Evolutionary conservation across 1,140 invertebrate genomes (phyloP).

Genomic region (Glomeris maerens): DNA sequence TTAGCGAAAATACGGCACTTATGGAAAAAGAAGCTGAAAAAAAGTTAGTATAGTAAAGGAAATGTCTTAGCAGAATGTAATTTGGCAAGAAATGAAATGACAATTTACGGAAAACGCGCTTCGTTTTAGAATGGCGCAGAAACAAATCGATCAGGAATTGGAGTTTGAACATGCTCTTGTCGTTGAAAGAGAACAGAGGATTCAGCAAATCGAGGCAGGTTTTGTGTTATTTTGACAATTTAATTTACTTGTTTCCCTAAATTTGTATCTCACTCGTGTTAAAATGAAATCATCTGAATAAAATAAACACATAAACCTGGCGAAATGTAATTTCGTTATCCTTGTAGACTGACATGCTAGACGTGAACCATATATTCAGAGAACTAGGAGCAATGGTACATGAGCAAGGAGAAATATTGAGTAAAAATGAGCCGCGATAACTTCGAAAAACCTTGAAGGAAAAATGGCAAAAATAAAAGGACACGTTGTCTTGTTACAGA

Average conservation of each 20-base stretch:
- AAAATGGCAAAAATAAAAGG: background rate
- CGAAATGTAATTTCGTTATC: background rate
- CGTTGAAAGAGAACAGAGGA: background rate
- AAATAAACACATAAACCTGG: background rate
- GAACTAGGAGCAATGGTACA: slow-evolving; percentile 65
- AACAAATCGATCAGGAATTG: background rate
- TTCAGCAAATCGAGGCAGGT: background rate
- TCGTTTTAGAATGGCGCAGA: background rate
- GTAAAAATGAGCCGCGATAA: slow-evolving; percentile 46
- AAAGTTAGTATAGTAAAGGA: too few relatives aligned
- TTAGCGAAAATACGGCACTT: too few relatives aligned
- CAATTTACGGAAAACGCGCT: background rate
- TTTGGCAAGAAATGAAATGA: too few relatives aligned
- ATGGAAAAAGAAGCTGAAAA: too few relatives aligned
- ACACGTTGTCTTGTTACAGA: background rate
- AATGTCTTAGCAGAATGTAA: too few relatives aligned
- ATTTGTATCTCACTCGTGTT: background rate
- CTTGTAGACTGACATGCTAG: slow-evolving; percentile 59
- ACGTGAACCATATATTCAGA: slow-evolving; percentile 84
- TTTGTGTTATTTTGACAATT: background rate
- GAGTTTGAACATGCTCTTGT: background rate
- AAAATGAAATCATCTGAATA: background rate
- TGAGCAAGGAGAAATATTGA: slow-evolving; percentile 64
- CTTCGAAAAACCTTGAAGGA: background rate
- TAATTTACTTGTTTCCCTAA: background rate